phyloP scores from a whole-genome alignment of 2,113 vertebrate genomes.

The Entomyzon cyanotis region DNA sequence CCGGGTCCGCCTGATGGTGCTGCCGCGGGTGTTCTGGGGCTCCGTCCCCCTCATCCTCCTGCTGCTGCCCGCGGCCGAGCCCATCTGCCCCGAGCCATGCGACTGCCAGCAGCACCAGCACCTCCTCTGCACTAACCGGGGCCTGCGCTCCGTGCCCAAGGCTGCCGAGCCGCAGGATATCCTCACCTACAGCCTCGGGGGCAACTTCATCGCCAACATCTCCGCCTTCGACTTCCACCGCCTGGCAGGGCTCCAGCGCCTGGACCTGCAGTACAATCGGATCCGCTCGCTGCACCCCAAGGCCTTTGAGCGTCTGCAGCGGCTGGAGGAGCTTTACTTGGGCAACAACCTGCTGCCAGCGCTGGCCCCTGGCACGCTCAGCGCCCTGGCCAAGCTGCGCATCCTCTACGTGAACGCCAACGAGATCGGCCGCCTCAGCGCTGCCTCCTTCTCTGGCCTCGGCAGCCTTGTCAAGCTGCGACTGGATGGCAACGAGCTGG shows the following conservation, averaged over 20 bases:
- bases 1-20: slow-evolving; percentile 68
- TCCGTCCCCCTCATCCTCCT: slow-evolving; percentile 57
- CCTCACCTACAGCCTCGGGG: slow-evolving; percentile 88
- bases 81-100: slow-evolving; percentile 87
- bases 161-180: slow-evolving; percentile 76
- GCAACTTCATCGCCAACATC: slow-evolving; percentile 92
- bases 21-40: slow-evolving; percentile 46
- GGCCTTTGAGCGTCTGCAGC: slow-evolving; percentile 85
- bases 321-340: slow-evolving; percentile 90
- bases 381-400: slow-evolving; percentile 82
- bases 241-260: slow-evolving; percentile 80
- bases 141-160: slow-evolving; percentile 84
- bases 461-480: slow-evolving; percentile 85
- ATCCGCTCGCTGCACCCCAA: slow-evolving; percentile 86
- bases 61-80: slow-evolving; percentile 58
- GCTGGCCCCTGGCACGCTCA: slow-evolving; percentile 80
- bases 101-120: slow-evolving; percentile 91
- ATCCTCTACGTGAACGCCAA: slow-evolving; percentile 90
- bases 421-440: slow-evolving; percentile 77
- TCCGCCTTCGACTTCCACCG: slow-evolving; percentile 85
- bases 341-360: slow-evolving; percentile 88
- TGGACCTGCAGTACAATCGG: slow-evolving; percentile 93
- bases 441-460: slow-evolving; percentile 81
- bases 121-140: slow-evolving; percentile 91
- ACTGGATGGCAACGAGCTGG: slow-evolving; percentile 86